Percentiles rank a stretch among this genome's conserved stretches.
Conservation (phyloP, 2,113 vertebrate genomes). For the Ptilorrhoa leucosticta region DNA sequence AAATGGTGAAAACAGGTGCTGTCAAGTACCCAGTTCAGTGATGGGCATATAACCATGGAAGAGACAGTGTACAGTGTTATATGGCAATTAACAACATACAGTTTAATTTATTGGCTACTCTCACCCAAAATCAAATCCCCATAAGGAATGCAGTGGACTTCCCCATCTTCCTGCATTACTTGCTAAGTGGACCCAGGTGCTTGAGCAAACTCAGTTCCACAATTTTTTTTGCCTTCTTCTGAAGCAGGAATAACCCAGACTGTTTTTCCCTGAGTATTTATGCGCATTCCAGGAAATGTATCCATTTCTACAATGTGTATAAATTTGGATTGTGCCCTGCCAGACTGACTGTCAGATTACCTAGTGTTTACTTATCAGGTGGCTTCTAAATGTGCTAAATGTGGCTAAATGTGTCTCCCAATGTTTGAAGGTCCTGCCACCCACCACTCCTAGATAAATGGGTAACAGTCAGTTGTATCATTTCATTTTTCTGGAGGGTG, state of each 20-base stretch:
- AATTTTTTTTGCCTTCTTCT: neutral
- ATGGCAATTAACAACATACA: neutral
- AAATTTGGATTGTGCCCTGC: neutral
- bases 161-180: neutral
- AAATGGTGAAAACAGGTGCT: neutral
- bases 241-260: neutral
- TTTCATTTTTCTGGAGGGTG: neutral
- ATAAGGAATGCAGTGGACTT: neutral
- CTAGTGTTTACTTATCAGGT: neutral
- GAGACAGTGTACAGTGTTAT: neutral
- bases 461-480: neutral
- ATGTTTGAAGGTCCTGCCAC: neutral
- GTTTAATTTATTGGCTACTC: neutral
- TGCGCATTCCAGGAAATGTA: neutral
- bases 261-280: neutral
- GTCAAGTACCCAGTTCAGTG: neutral
- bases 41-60: neutral
- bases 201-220: neutral
- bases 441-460: neutral
- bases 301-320: neutral
- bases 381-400: too few species aligned
- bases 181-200: neutral
- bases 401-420: neutral
- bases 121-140: neutral
- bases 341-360: neutral